A percentile compares a stretch with the other conserved stretches of the same genome.
These are phyloP conservation scores for Pristionchus fissidentatus DNA, from an alignment of 2,888 invertebrate species.

Conservation along the genomic window DNA sequence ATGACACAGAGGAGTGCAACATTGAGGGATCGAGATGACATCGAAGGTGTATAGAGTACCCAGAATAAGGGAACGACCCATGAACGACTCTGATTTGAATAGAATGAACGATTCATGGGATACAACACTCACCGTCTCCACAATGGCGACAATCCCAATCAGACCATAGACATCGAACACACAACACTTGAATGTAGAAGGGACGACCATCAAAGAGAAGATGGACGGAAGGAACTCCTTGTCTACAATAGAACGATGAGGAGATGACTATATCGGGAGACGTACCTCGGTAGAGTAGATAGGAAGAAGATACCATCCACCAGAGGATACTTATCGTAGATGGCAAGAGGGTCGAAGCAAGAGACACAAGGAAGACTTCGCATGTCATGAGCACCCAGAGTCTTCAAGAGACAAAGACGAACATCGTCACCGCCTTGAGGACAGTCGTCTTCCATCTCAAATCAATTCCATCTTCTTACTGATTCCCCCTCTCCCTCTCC, in stretches of 20 bases:
- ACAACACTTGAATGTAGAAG: constrained; percentile 59
- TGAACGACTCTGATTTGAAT: constrained; percentile 80
- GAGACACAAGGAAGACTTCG: constrained; percentile 81
- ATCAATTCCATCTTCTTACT: neutral
- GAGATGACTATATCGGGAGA: constrained; percentile 79
- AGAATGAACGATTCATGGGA: neutral
- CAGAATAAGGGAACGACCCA: constrained; percentile 91
- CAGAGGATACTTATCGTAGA: constrained; percentile 94
- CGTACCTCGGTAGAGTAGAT: constrained; percentile 89
- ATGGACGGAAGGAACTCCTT: constrained; percentile 19
- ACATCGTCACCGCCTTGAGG: constrained; percentile 98
- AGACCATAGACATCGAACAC: constrained; percentile 61
- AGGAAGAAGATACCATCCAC: constrained; percentile 98
- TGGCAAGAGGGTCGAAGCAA: constrained; percentile 76
- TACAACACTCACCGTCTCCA: constrained; percentile 47
- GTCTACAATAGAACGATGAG: constrained; percentile 4
- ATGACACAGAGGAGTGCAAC: constrained; percentile 60
- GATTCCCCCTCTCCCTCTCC: neutral
- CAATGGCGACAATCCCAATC: constrained; percentile 61
- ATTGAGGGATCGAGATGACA: constrained; percentile 94
- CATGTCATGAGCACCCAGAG: constrained; percentile 91
- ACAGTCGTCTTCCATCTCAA: constrained; percentile 95
- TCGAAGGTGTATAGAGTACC: constrained; percentile 99
- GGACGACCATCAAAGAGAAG: constrained; percentile 56
- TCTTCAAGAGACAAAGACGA: constrained; percentile 93